Evolutionary conservation across 1,140 invertebrate genomes (phyloP), one percentile per base, ranked within the genome.

Genomic region (Patella vulgata): DNA sequence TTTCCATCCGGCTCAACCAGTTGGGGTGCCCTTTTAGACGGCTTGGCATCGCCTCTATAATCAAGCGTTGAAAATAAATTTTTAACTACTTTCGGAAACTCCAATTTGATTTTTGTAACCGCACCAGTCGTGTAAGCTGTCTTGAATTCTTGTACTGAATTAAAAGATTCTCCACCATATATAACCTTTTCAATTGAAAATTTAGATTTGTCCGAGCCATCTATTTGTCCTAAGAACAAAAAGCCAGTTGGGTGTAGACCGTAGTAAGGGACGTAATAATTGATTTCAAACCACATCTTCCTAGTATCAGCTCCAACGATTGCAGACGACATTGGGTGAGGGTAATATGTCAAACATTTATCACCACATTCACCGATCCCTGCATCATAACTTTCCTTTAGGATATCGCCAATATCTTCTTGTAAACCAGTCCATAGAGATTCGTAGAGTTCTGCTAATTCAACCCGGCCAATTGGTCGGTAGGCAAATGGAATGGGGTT

Each of bases 321-420:
- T 17, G 62, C 56, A 27, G 60, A 36, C 1, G 71, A 67, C n/a
- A 71, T 33, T 12, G 66, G 59, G 3, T 57, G 40, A 27, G 58
- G 39, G 19, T 3, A 23, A 28, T 63, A 56, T 3, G 25, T 52
- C 1, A 76, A 42, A 60, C 74, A 76, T 54, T 57, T 64, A 21
- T 68, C 55, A 23, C 28, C 60, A 55, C 75, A 77, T 40, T 73
- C 48, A 11, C 36, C 48, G 3, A 76, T 51, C 3, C 28, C 61
- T 1, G 59, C 66, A 11, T 66, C 72, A 58, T 66, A 77, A 31
- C 70, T 70, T 53, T 75, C 75, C n/a, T 57, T n/a, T 21, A 77
- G 33, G 43, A 75, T 54, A n/a, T 58, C 17, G 1, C 57, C 53
- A 25, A 66, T 12, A 3, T 31, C 17, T 36, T 25, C 19, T 5